Evolutionary conservation across 2,113 vertebrate species (phyloP).

Genomic region (Nestor notabilis): DNA sequence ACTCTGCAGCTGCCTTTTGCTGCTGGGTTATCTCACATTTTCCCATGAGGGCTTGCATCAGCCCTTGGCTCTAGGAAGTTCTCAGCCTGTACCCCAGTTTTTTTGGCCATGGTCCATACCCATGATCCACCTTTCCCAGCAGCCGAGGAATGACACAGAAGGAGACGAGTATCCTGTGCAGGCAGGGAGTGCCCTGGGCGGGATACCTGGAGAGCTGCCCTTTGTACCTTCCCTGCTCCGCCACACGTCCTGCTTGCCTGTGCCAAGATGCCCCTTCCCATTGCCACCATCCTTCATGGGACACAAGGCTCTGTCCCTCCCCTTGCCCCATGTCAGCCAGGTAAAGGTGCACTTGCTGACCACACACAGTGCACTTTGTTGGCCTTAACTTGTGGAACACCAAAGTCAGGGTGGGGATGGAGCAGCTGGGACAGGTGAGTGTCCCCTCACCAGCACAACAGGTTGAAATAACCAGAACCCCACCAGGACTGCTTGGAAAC

Average conservation of each 20-base stretch:
- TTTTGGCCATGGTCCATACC: slow-evolving; percentile 13
- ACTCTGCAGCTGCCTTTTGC: not conserved
- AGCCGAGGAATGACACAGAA: not conserved
- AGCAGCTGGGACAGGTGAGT: not conserved
- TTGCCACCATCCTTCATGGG: not conserved
- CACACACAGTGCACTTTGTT: not conserved
- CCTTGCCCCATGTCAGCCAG: not conserved
- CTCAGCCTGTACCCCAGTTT: not conserved
- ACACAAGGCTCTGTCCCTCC: not conserved
- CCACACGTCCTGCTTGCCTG: not conserved
- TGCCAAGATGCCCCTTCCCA: not conserved
- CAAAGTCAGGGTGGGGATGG: not conserved
- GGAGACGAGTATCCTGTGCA: not conserved
- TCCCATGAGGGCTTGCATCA: slow-evolving; percentile 12
- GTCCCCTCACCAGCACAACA: not conserved
- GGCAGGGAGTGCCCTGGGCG: not conserved
- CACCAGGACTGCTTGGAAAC: not conserved
- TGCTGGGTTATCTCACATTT: not conserved
- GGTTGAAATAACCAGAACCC: not conserved
- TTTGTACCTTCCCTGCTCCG: not conserved
- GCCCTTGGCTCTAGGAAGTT: not conserved
- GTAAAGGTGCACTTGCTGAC: not conserved
- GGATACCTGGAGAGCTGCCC: not conserved
- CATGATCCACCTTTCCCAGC: not conserved
- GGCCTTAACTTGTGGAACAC: not conserved